A percentile compares a stretch with the other conserved stretches of the same genome.
Evolutionary conservation across 2,888 invertebrate species (phyloP).

Genomic region (Tetramorium bicarinatum): DNA sequence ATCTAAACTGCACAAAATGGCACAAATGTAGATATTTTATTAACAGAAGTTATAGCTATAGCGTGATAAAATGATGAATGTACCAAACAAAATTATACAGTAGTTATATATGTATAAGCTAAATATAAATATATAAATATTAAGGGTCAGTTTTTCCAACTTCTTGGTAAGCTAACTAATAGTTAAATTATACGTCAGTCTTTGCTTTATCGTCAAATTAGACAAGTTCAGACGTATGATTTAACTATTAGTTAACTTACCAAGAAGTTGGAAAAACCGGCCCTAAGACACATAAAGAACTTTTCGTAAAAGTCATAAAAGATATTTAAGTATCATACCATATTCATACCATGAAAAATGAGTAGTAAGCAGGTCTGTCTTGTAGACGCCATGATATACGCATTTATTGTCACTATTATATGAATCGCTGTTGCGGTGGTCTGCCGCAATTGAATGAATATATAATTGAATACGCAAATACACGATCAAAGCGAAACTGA

Average conservation of each 20-base stretch:
- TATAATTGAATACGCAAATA: neutral
- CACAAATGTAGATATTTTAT: conserved; percentile 23
- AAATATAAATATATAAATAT: conserved; percentile 1
- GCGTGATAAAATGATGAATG: neutral
- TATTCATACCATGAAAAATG: neutral
- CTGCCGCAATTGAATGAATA: neutral
- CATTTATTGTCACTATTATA: neutral
- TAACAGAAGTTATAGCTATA: neutral
- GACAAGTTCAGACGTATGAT: no score
- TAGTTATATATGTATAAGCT: neutral
- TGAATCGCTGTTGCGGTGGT: neutral
- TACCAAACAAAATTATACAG: neutral
- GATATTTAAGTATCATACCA: neutral
- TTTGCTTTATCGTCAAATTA: no score
- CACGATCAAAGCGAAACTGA: conserved; percentile 24
- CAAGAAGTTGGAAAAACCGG: no score
- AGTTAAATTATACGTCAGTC: no score
- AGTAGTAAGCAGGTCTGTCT: neutral
- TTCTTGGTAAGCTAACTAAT: no score
- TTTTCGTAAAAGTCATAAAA: neutral
- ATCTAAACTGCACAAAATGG: neutral
- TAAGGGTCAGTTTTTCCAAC: neutral
- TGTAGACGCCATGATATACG: neutral
- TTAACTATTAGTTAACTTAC: no score
- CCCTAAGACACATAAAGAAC: neutral